These are phyloP conservation scores for Apodemia hepburni DNA, from an alignment of 2,888 invertebrate genomes.

Conservation along the genomic window DNA sequence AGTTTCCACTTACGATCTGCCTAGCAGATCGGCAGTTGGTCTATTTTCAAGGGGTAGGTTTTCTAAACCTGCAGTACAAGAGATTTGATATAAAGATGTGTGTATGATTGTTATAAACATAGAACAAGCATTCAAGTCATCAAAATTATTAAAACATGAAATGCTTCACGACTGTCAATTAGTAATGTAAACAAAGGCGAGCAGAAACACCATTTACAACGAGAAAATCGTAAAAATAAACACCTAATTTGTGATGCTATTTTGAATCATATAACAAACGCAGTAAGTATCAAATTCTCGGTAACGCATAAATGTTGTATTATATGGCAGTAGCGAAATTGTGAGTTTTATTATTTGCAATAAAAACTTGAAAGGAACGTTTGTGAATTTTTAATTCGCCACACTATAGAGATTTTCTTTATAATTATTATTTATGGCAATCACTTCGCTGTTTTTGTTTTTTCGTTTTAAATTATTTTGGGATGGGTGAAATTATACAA, in stretches of 20 bases:
- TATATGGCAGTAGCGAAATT: constrained; percentile 18
- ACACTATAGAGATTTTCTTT: constrained; percentile 27
- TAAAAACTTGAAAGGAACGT: constrained; percentile 29
- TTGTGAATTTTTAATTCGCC: constrained; percentile 31
- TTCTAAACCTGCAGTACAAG: no score
- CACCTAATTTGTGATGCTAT: background rate
- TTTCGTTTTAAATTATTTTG: constrained; percentile 22
- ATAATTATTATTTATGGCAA: constrained; percentile 31
- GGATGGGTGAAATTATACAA: constrained; percentile 18
- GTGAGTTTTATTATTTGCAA: constrained; percentile 31
- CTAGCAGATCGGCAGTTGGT: no score
- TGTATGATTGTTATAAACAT: no score
- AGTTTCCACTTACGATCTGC: no score
- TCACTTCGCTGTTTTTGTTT: constrained; percentile 26
- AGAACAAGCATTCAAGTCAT: background rate
- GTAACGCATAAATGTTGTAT: background rate
- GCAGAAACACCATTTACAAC: constrained; percentile 22
- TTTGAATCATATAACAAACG: background rate
- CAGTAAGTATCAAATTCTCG: background rate
- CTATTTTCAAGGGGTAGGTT: no score
- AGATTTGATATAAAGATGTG: no score
- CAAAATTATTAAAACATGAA: constrained; percentile 20
- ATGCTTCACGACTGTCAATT: constrained; percentile 28
- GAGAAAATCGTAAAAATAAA: constrained; percentile 20
- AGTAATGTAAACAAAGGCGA: constrained; percentile 27